Evolutionary conservation across 2,888 invertebrate species (phyloP).

Genomic region (Hemistola chrysoprasaria): DNA sequence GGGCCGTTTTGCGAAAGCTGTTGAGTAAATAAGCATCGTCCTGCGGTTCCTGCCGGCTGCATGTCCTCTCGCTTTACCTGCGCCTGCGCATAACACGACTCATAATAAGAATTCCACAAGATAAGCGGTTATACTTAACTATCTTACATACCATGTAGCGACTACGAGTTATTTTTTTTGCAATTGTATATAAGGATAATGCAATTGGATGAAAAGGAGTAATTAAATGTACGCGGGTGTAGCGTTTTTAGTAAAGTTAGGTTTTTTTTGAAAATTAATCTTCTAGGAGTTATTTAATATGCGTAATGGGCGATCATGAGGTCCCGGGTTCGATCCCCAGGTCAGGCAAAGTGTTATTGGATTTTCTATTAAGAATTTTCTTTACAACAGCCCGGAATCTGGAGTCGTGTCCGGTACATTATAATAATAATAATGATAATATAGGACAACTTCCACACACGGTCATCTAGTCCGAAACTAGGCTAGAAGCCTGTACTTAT

Average conservation of each 20-base stretch:
- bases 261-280: too few species aligned
- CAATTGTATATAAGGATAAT: background rate
- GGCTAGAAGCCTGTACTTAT: too few species aligned
- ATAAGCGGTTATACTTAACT: conserved; percentile 44
- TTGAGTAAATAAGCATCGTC: conserved; percentile 78
- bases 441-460: too few species aligned
- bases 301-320: too few species aligned
- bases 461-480: too few species aligned
- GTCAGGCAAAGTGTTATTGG: too few species aligned
- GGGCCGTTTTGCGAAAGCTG: conserved; percentile 80
- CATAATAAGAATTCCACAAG: conserved; percentile 57
- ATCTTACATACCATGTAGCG: conserved; percentile 36
- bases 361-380: too few species aligned
- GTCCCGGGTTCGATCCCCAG: too few species aligned
- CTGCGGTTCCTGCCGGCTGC: conserved; percentile 70
- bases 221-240: background rate
- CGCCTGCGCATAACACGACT: conserved; percentile 27
- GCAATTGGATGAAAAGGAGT: background rate
- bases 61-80: conserved; percentile 16
- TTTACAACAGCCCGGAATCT: too few species aligned
- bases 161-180: conserved; percentile 28
- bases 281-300: too few species aligned
- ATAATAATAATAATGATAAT: too few species aligned
- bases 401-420: too few species aligned
- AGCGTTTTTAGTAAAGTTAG: background rate